Base-by-base conservation (phyloP, 2,113 vertebrate species). In the Elachura formosa region DNA sequence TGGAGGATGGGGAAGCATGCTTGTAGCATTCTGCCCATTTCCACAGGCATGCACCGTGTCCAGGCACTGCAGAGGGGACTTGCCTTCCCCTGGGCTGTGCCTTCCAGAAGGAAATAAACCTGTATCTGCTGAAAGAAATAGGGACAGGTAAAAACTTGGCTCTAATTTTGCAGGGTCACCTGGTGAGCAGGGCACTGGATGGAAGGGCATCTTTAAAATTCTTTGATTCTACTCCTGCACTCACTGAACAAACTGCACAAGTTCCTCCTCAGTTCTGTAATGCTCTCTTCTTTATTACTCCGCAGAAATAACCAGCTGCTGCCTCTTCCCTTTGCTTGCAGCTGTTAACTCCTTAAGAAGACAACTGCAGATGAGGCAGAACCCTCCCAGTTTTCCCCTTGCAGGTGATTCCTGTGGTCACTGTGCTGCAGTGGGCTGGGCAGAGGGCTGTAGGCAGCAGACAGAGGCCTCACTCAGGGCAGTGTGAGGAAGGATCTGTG, bases 401-500 rank as follows among this genome's bases (percentile, higher is more conserved):
- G 80, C 46, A 36, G 51, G 38, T 66, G 40, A 29, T 68, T 58
- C 51, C 40, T 45, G 75, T 43, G 48, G 54, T 87, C 73, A 4
- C 41, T 51, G 33, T 58, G 55, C 73, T 84, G 23, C 74, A 62
- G 61, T 9, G 28, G 4, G 10, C 26, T 46, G 63, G 74, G 66
- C 25, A 64, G 67, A 40, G 52, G 43, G 36, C 23, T 1, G 2
- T 8, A 54, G 76, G 41, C 68, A 72, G 21, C 28, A 73, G 63
- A 9, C 1, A 3, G 61, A 89, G 55, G 22, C 68, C 36, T 81
- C 9, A 6, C 28, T 58, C 29, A 4, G 59, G 48, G 51, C 36
- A 12, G 0, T 9, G 7, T 38, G 59, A 84, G 59, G 36, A 26
- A 46, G 34, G 83, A 59, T 10, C 1, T 0, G 11, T 8, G 23